phyloP scores from a whole-genome alignment of 2,888 invertebrate species.

The Empis stercorea region DNA sequence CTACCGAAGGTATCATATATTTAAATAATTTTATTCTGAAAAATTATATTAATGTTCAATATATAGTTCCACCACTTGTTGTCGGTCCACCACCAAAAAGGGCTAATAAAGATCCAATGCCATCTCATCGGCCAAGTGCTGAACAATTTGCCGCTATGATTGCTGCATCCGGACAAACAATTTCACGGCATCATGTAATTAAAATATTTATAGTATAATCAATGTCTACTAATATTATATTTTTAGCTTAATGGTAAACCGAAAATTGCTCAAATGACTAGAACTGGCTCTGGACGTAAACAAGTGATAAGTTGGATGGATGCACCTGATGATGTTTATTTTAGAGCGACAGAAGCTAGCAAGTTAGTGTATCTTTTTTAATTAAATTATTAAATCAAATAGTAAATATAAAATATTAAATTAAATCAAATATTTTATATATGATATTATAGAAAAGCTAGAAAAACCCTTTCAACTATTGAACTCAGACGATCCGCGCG shows the following conservation, averaged over 20 bases:
- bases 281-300: slow-evolving; percentile 63
- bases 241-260: slow-evolving; percentile 67
- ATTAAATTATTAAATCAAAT: not conserved
- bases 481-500: slow-evolving; percentile 75
- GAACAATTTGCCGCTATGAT: slow-evolving; percentile 62
- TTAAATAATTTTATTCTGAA: not conserved
- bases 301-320: slow-evolving; percentile 98
- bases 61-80: slow-evolving; percentile 29
- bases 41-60: no score
- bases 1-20: slow-evolving; percentile 25
- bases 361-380: slow-evolving; percentile 65
- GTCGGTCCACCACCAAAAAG: slow-evolving; percentile 62
- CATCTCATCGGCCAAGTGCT: slow-evolving; percentile 53
- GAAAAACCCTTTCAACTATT: slow-evolving; percentile 64
- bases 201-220: slow-evolving; percentile 9
- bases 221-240: not conserved
- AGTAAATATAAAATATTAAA: no score
- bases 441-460: slow-evolving; percentile 51
- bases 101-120: slow-evolving; percentile 62
- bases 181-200: slow-evolving; percentile 56
- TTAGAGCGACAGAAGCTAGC: slow-evolving; percentile 78
- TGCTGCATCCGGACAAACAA: slow-evolving; percentile 53
- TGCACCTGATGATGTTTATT: slow-evolving; percentile 94
- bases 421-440: no score
- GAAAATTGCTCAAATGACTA: slow-evolving; percentile 64